These are phyloP conservation scores for Prunella strophiata DNA, from an alignment of 2,797 vertebrate species.

Conservation along the genomic window DNA sequence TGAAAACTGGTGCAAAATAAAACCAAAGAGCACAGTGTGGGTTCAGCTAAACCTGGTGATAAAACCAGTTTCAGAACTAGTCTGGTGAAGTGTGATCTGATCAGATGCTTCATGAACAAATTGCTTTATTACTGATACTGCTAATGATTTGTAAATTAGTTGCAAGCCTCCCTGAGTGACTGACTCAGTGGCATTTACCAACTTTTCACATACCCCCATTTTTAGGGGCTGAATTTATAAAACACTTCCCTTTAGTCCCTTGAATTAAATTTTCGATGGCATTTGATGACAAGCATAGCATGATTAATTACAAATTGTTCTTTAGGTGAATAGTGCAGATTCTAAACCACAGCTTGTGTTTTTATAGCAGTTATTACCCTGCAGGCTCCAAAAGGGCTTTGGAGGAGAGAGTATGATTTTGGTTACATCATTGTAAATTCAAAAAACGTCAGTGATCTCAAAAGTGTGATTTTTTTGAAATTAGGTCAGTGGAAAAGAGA, in stretches of 20 bases:
- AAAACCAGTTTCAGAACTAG: constrained; percentile 34
- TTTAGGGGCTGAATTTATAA: constrained; percentile 31
- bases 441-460: constrained; percentile 58
- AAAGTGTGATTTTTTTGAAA: constrained; percentile 60
- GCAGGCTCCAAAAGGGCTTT: constrained; percentile 39
- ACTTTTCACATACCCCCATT: background rate
- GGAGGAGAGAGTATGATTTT: constrained; percentile 32
- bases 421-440: constrained; percentile 62
- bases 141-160: constrained; percentile 53
- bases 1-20: constrained; percentile 12
- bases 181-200: constrained; percentile 34
- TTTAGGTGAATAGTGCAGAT: constrained; percentile 61
- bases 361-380: constrained; percentile 61
- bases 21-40: background rate
- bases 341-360: constrained; percentile 60
- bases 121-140: background rate
- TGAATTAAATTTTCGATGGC: background rate
- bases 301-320: constrained; percentile 59
- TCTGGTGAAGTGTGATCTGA: constrained; percentile 25
- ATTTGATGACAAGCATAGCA: constrained; percentile 22
- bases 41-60: constrained; percentile 29
- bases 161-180: background rate
- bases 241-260: background rate
- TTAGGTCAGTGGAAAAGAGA: constrained; percentile 63
- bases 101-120: constrained; percentile 37